A percentile compares a stretch with the other conserved stretches of the same genome.
phyloP scores from a whole-genome alignment of 2,113 vertebrate genomes.

The Rhipidura dahli region DNA sequence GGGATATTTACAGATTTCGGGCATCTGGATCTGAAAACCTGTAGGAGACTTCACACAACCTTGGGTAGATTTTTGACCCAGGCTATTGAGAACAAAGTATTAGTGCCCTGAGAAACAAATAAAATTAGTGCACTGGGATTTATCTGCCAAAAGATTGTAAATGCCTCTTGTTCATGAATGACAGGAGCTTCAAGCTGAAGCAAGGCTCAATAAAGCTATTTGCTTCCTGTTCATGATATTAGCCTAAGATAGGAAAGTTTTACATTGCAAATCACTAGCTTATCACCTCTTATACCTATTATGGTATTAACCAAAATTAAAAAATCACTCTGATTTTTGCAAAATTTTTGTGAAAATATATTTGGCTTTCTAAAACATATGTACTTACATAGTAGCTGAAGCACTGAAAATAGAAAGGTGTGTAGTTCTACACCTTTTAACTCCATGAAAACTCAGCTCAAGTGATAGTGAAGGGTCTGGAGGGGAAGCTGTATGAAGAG shows the following conservation, averaged over 20 bases:
- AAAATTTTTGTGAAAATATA: background rate
- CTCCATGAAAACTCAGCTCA: background rate
- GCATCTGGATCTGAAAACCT: background rate
- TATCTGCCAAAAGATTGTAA: background rate
- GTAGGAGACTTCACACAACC: background rate
- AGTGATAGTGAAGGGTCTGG: background rate
- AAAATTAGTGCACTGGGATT: background rate
- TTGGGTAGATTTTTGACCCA: background rate
- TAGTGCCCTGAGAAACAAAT: background rate
- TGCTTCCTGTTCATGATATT: background rate
- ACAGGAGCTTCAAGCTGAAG: background rate
- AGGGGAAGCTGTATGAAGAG: fast-evolving
- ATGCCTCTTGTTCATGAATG: background rate
- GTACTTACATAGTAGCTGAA: background rate
- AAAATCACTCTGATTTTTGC: background rate
- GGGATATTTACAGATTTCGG: background rate
- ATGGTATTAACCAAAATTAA: background rate
- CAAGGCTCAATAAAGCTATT: background rate
- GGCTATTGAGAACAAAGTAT: background rate
- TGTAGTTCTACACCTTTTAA: background rate
- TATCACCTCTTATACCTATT: background rate
- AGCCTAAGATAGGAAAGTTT: background rate
- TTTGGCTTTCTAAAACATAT: background rate
- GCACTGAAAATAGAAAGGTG: background rate
- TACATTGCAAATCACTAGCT: background rate